These are phyloP conservation scores for Myocastor coypus DNA, from an alignment of 2,113 vertebrate species.

Conservation along the genomic window DNA sequence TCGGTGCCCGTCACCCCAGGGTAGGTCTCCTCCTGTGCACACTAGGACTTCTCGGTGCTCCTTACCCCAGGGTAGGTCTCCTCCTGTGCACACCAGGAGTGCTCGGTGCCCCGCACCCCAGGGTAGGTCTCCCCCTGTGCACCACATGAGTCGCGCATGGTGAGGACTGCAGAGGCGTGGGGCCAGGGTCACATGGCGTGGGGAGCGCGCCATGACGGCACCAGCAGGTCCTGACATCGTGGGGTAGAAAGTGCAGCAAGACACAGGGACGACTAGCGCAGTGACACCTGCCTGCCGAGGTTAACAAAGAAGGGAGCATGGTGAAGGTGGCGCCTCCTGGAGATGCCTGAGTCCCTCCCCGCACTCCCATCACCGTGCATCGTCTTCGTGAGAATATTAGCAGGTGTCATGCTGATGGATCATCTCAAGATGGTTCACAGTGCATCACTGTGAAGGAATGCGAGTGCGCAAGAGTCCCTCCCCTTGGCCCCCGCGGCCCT, in stretches of 20 bases:
- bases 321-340: neutral
- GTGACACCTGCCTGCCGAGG: neutral
- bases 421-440: slow-evolving; percentile 29
- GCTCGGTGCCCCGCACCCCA: no score
- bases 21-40: neutral
- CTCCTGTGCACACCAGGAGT: neutral
- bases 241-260: neutral
- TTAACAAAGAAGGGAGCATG: neutral
- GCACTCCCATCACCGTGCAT: neutral
- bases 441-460: neutral
- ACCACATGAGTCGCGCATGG: neutral
- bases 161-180: no score
- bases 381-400: slow-evolving; percentile 44
- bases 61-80: neutral
- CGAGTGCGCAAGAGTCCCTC: neutral
- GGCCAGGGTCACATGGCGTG: neutral
- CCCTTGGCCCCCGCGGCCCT: neutral
- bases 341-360: neutral
- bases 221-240: neutral
- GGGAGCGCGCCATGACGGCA: neutral
- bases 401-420: neutral
- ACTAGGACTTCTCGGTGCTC: no score
- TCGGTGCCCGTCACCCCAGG: neutral
- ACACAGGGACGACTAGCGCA: neutral
- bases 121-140: no score